Conservation (phyloP, 2,113 vertebrate genomes). For the Rattus rattus region DNA sequence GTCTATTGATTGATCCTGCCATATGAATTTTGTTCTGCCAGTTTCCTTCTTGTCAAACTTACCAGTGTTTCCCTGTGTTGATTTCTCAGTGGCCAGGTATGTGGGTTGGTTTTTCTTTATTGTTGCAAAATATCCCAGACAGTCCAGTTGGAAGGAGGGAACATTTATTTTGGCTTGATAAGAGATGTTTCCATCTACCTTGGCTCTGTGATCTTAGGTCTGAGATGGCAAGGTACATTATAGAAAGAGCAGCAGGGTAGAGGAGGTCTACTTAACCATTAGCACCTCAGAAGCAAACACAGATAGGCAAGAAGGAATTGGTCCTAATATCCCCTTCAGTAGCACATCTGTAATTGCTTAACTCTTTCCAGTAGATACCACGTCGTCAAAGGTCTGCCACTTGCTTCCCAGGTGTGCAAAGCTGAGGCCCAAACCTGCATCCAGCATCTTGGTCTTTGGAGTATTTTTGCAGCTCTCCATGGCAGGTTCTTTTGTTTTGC, state of each 20-base stretch:
- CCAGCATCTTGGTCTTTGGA: not conserved
- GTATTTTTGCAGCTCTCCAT: not conserved
- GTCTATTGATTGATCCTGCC: constrained; percentile 17
- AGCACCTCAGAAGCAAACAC: not conserved
- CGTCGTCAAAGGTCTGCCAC: not conserved
- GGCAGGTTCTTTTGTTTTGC: not conserved
- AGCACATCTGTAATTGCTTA: not conserved
- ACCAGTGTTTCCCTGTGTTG: not conserved
- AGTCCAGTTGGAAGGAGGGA: not conserved
- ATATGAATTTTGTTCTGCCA: constrained; percentile 39
- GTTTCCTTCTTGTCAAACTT: constrained; percentile 13
- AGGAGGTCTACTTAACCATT: not conserved
- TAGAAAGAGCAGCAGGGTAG: not conserved
- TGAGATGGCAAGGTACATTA: not conserved
- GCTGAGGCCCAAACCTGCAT: not conserved
- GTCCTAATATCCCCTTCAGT: not conserved
- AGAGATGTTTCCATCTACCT: not conserved
- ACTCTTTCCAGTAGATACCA: not conserved
- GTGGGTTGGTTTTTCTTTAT: not conserved
- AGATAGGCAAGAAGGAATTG: not conserved
- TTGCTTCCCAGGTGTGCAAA: not conserved
- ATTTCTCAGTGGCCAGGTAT: not conserved
- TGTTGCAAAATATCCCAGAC: not conserved
- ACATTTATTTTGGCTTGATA: not conserved
- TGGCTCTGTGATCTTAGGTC: not conserved